These are phyloP conservation scores for Erinaceus europaeus DNA, from an alignment of 2,113 vertebrate genomes.

Conservation along the genomic window DNA sequence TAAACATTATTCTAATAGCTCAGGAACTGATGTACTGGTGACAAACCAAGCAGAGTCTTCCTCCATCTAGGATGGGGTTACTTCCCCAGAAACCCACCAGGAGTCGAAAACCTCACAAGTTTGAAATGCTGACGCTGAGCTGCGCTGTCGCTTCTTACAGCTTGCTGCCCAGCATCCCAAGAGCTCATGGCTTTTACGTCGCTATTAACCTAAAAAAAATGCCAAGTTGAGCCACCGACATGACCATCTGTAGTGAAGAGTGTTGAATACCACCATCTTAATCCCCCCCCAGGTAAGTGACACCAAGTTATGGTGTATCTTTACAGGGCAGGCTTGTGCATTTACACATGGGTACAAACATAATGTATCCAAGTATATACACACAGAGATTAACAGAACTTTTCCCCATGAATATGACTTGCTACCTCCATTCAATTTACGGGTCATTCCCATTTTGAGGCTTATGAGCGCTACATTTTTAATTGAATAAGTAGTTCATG, in stretches of 20 bases:
- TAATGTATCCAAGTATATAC: neutral
- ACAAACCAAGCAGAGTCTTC: neutral
- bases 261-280: neutral
- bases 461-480: neutral
- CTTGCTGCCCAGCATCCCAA: too few species aligned
- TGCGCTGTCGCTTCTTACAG: too few species aligned
- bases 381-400: neutral
- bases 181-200: too few species aligned
- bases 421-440: neutral
- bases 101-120: too few species aligned
- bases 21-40: neutral
- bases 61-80: too few species aligned
- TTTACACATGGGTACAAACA: neutral
- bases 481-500: neutral
- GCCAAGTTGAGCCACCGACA: too few species aligned
- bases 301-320: neutral
- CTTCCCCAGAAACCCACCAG: too few species aligned
- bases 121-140: too few species aligned
- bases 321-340: neutral
- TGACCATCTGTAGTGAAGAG: neutral
- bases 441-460: neutral
- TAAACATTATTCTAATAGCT: neutral
- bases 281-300: neutral
- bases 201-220: too few species aligned
- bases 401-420: neutral